Percentiles rank a stretch among this genome's conserved stretches.
phyloP scores from a whole-genome alignment of 2,113 vertebrate genomes.

The Ophiodon elongatus region DNA sequence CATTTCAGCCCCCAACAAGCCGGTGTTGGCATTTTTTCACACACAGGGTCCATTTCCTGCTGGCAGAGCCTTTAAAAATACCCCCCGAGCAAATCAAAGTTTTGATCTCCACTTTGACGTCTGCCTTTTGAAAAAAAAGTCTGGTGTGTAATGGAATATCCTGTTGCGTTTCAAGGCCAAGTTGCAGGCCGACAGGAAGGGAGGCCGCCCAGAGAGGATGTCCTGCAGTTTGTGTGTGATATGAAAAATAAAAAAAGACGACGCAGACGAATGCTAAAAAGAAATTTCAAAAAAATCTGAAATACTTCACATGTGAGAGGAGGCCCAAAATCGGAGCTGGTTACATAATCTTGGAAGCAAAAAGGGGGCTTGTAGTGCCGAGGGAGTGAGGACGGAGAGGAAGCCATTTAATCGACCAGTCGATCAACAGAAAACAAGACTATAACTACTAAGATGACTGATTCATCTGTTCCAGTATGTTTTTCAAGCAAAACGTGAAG shows the following conservation, averaged over 20 bases:
- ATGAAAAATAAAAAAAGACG: conserved; percentile 2
- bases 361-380: conserved; percentile 54
- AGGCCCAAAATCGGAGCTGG: conserved; percentile 32
- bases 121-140: conserved; percentile 28
- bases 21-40: conserved; percentile 21
- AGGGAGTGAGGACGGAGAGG: conserved; percentile 21
- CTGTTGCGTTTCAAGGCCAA: conserved; percentile 51
- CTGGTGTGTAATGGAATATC: conserved; percentile 37
- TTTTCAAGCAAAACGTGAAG: neutral
- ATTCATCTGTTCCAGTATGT: neutral
- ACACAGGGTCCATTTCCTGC: conserved; percentile 11
- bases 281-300: conserved; percentile 8
- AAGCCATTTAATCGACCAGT: neutral
- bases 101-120: conserved; percentile 26
- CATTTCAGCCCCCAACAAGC: conserved; percentile 3
- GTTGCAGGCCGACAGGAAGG: conserved; percentile 56
- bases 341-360: conserved; percentile 62
- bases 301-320: conserved; percentile 13
- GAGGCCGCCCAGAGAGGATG: conserved; percentile 56
- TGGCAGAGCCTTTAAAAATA: neutral
- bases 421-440: neutral
- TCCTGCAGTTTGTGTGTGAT: conserved; percentile 52
- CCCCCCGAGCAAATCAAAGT: conserved; percentile 11
- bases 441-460: neutral
- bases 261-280: conserved; percentile 22